Evolutionary conservation across 2,797 vertebrate species (phyloP).

Genomic region (Mormyrops boulengeri): DNA sequence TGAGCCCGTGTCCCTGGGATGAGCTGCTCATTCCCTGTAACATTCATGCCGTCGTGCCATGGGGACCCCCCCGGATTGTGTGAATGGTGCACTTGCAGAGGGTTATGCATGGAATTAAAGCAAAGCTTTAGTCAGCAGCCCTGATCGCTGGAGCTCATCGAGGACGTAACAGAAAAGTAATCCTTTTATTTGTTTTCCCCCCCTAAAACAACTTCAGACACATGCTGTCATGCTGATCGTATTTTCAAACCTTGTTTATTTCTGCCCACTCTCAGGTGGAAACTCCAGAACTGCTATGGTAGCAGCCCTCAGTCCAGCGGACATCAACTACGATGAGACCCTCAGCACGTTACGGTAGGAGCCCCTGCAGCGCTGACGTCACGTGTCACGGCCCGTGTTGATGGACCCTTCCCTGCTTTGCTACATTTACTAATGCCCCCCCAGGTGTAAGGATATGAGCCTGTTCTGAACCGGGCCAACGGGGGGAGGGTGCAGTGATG

Average conservation of each 20-base stretch:
- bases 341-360: constrained; percentile 91
- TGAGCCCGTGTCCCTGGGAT: background rate
- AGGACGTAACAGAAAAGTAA: background rate
- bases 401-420: background rate
- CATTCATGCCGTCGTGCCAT: too few species aligned
- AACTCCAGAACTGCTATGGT: constrained; percentile 99
- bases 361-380: background rate
- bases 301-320: constrained; percentile 94
- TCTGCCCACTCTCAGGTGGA: constrained; percentile 64
- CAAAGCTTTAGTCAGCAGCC: background rate
- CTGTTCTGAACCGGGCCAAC: background rate
- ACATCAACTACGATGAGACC: constrained; percentile 98
- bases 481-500: too few species aligned
- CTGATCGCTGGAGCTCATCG: background rate
- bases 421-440: background rate
- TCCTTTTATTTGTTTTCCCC: background rate
- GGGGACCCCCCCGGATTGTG: background rate
- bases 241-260: background rate
- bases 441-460: too few species aligned
- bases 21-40: background rate
- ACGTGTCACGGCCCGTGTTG: background rate
- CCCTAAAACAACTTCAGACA: background rate
- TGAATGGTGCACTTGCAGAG: background rate
- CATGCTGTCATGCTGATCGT: background rate
- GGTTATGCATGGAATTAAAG: background rate